Evolutionary conservation across 2,113 vertebrate genomes (phyloP), one percentile per base, ranked within the genome.

Genomic region (Boleophthalmus pectinirostris): DNA sequence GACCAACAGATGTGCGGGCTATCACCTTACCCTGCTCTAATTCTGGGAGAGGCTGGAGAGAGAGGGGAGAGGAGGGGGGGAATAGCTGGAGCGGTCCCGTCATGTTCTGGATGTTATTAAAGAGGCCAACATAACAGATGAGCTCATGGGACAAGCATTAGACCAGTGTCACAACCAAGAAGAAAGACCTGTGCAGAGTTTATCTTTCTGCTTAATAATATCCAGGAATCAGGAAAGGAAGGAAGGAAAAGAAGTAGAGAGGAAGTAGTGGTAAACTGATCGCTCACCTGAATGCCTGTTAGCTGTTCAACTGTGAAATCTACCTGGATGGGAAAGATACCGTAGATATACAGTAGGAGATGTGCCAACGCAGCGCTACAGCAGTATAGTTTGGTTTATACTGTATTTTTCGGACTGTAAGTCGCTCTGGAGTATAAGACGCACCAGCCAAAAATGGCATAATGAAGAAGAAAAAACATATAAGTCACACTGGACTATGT

Each of bases 71-170:
- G 35, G 9, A 8, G 35, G 67, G 25, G 63, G 68, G 33, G 38
- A 33, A 43, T 20, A 20, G 7, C 33, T 64, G 61, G 61, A 74
- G 74, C 70, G 70, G 81, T 88, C 85, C 79, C 53, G 73, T 46
- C 4, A 83, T 81, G 69, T 67, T 87, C 87, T 89, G 87, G 87
- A 88, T 89, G 80, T 88, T 88, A 90, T 90, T 88, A 91, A 58
- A 82, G 70, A 75, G 83, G 68, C 78, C 74, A 87, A 86, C 83
- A 89, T 83, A 90, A 88, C 87, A 81, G 73, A 91, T 92, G 89
- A 92, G 77, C 88, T 90, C 89, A 92, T 84, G 68, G 77, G 72
- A 25, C 49, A 78, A 82, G 75, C 79, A 91, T 90, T 87, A 84
- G 66, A 74, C 63, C 33, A 58, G 79, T 91, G 90, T 86, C 89